These are phyloP conservation scores for Drosophila acutilabella DNA, from an alignment of 2,888 invertebrate species.

Conservation along the genomic window DNA sequence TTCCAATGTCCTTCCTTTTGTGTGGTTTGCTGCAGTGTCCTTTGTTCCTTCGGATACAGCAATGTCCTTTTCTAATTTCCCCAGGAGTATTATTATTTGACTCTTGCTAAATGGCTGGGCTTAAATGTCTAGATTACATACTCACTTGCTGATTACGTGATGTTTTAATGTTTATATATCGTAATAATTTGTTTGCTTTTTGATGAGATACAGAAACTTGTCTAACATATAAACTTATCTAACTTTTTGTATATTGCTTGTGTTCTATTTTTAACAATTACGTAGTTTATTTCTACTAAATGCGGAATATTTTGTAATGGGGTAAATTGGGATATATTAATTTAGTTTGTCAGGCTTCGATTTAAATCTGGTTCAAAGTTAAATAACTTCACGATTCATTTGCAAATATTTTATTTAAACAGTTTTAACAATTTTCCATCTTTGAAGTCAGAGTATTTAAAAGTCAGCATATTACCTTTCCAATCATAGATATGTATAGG, in stretches of 20 bases:
- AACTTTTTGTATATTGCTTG: no score
- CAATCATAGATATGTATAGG: not conserved
- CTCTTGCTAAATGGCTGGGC: constrained; percentile 12
- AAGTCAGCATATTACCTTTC: not conserved
- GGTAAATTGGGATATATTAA: no score
- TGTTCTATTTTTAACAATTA: no score
- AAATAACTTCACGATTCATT: no score
- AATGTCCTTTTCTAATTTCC: constrained; percentile 84
- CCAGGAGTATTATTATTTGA: constrained; percentile 53
- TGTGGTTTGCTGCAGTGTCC: constrained; percentile 33
- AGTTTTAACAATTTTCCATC: no score
- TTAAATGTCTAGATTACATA: not conserved
- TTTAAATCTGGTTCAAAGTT: no score
- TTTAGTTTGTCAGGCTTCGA: no score
- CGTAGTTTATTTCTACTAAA: no score
- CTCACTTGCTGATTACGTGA: not conserved
- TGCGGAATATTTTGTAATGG: no score
- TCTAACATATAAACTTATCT: no score
- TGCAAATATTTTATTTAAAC: no score
- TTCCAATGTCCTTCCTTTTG: constrained; percentile 78
- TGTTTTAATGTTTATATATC: not conserved
- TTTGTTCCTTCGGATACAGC: constrained; percentile 72
- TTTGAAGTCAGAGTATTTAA: not conserved
- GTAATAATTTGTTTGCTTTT: not conserved
- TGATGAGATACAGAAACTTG: no score